These are phyloP conservation scores for Cetonia aurata DNA, from an alignment of 2,888 invertebrate genomes.

Conservation along the genomic window DNA sequence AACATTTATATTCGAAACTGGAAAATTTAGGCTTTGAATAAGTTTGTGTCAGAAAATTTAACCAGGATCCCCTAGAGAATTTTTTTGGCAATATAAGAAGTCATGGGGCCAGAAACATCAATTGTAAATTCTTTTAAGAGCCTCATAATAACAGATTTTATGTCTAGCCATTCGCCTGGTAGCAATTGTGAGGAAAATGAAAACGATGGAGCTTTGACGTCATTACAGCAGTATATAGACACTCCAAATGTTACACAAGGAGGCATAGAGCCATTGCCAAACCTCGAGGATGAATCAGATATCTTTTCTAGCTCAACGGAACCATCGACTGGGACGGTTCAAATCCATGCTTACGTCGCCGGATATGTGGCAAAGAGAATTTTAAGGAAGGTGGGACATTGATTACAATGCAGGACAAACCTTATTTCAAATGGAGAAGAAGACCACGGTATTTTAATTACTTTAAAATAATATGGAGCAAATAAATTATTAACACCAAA, in stretches of 20 bases:
- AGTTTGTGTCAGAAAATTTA: background rate
- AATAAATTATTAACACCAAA: too few relatives aligned
- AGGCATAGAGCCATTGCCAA: background rate
- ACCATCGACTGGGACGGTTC: background rate
- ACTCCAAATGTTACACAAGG: background rate
- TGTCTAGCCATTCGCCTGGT: background rate
- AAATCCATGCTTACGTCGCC: background rate
- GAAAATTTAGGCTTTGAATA: background rate
- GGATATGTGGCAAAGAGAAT: conserved; percentile 5
- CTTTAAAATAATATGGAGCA: too few relatives aligned
- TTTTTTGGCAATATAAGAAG: conserved; percentile 4
- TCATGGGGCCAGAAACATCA: background rate
- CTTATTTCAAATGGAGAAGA: background rate
- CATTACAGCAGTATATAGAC: background rate
- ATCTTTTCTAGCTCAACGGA: background rate
- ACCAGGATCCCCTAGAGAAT: background rate
- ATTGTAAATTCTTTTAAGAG: too few relatives aligned
- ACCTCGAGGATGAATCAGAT: background rate
- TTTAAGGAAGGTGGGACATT: background rate
- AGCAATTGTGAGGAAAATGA: conserved; percentile 2
- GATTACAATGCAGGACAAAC: background rate
- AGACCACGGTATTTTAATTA: too few relatives aligned
- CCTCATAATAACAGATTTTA: background rate
- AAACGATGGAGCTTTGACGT: background rate
- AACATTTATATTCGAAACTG: background rate